Base-by-base conservation (phyloP, 1,140 invertebrate species). In the Drosophila saltans region DNA sequence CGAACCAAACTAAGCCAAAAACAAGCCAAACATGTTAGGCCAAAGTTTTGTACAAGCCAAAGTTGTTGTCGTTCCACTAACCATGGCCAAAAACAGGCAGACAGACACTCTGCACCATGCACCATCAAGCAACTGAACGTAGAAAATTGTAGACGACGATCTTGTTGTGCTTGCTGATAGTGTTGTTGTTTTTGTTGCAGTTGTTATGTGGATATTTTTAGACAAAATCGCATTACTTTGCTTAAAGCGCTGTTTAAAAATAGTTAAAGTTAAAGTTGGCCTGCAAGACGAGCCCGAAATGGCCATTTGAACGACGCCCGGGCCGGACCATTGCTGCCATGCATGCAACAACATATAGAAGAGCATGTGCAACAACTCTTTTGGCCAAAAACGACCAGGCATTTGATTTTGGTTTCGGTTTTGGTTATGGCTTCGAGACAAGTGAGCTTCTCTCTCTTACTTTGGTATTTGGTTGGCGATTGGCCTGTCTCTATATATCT, bases 1-100 rank as follows among this genome's bases (percentile, higher is more conserved):
- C 33, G 6, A 36, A 36, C 33, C 33, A 36, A 52, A 52, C 45
- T 52, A 21, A 52, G 45, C 45, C 45, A 52, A 59, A 75, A 86
- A 86, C 79, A 71, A 86, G 79, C 57, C 83, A 86, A 86, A 86
- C 79, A 73, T 69, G 82, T 86, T 86, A 61, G 62, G 56, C 75
- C 70, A 70, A 78, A 83, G 76, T 75, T 36, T 76, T 62, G 57
- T 62, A 66, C 62, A 73, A 72, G 58, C 56, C 62, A 48, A 64
- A 24, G 30, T 52, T 67, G 66, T 80, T 59, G 72, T 59, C 75
- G 72, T 71, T 77, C 70, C 83, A 82, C 68, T 80, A 74, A 75
- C 83, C 83, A 83, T 77, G 83, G 83, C 76, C 75, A 81, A 81
- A 86, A 77, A 72, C 69, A 70, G 75, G 48, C 67, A 52, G 45